Percentiles rank a stretch among this genome's conserved stretches.
These are phyloP conservation scores for Aurelia sp. DNA, from an alignment of 30 jellyfish, hydroid and myxozoan genomes.

Conservation along the genomic window DNA sequence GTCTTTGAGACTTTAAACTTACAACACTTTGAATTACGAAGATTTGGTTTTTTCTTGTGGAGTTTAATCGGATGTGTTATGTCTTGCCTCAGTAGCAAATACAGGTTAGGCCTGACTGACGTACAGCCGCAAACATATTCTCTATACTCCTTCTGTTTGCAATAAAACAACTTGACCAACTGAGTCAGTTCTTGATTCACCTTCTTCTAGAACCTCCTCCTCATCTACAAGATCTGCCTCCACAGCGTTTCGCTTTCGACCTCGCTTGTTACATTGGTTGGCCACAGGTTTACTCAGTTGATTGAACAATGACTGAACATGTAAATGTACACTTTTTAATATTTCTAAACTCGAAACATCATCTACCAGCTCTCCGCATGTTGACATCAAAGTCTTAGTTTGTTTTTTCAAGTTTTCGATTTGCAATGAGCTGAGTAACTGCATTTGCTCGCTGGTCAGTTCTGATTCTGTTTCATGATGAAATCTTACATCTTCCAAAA, in stretches of 20 bases:
- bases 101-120: too few relatives aligned
- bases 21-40: too few relatives aligned
- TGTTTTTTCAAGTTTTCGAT: constrained; percentile 66
- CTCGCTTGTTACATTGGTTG: constrained; percentile 7
- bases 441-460: constrained; percentile 58
- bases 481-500: constrained; percentile 62
- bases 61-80: too few relatives aligned
- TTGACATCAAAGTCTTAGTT: constrained; percentile 54
- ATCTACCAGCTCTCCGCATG: constrained; percentile 78
- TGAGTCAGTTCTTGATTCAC: constrained; percentile 57
- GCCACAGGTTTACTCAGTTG: constrained; percentile 26
- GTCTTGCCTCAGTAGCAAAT: too few relatives aligned
- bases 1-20: too few relatives aligned
- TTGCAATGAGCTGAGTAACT: constrained; percentile 45
- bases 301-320: constrained; percentile 68
- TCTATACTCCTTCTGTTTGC: constrained; percentile 26
- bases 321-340: constrained; percentile 63
- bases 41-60: too few relatives aligned
- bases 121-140: too few relatives aligned
- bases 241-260: constrained; percentile 58
- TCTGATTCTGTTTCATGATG: constrained; percentile 54
- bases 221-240: constrained; percentile 72
- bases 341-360: constrained; percentile 63
- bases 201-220: constrained; percentile 72
- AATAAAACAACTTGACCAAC: constrained; percentile 55